Evolutionary conservation across 1,140 invertebrate genomes (phyloP).

Genomic region (Thalassaphorura encarpata): DNA sequence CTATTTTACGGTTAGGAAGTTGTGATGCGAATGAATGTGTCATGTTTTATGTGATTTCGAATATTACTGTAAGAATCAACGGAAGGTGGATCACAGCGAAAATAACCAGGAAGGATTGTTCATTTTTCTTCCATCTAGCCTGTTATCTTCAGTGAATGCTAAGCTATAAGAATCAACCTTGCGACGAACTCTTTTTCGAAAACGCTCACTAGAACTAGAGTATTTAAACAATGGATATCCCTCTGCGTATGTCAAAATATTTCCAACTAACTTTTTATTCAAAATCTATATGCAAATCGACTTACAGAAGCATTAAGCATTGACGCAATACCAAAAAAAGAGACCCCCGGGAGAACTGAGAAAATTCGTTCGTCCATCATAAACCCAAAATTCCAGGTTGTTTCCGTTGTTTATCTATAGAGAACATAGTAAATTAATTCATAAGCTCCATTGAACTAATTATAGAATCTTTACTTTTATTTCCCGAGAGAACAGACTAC

Average conservation of each 20-base stretch:
- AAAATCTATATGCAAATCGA: too few species aligned
- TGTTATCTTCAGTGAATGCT: neutral
- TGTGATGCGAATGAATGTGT: conserved; percentile 9
- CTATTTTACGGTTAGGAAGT: conserved; percentile 14
- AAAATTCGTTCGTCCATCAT: conserved; percentile 4
- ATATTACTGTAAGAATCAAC: neutral
- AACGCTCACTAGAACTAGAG: neutral
- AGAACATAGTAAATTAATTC: too few species aligned
- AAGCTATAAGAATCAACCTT: neutral
- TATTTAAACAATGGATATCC: neutral
- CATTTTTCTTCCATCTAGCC: neutral
- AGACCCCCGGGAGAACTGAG: neutral
- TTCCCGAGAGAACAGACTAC: conserved; percentile 12
- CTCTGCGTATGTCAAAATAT: too few species aligned
- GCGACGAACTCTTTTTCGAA: neutral
- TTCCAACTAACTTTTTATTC: too few species aligned
- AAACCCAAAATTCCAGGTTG: neutral
- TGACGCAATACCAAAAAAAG: conserved; percentile 5
- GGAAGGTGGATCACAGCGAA: conserved; percentile 12
- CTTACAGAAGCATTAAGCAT: conserved; percentile 18
- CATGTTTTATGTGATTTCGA: conserved; percentile 1
- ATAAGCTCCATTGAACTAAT: too few species aligned
- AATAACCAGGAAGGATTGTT: neutral
- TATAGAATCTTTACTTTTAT: too few species aligned
- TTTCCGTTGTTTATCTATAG: conserved; percentile 7